Evolutionary conservation across 2,797 vertebrate species (phyloP).

Genomic region (Chelonia mydas): DNA sequence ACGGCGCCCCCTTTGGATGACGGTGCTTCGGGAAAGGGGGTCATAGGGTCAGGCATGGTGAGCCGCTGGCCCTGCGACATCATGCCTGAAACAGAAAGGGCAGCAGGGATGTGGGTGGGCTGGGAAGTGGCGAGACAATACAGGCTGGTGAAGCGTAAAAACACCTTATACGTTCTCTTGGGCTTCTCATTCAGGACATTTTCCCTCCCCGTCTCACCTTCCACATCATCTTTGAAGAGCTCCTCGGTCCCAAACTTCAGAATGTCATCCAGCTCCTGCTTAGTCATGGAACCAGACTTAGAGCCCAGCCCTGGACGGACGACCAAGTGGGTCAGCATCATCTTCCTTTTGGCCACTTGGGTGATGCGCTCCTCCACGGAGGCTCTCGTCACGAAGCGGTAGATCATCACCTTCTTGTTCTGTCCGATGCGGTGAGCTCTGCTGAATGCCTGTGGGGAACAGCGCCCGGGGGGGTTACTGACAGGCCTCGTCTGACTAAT

Average conservation of each 20-base stretch:
- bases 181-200: accelerated
- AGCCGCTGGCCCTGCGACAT: slow-evolving; percentile 81
- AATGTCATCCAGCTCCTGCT: slow-evolving; percentile 98
- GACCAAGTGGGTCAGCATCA: slow-evolving; percentile 99
- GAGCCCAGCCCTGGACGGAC: slow-evolving; percentile 96
- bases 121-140: background rate
- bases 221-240: slow-evolving; percentile 97
- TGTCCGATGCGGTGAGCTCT: slow-evolving; percentile 97
- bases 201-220: slow-evolving; percentile 76
- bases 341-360: slow-evolving; percentile 98
- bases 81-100: slow-evolving; percentile 62
- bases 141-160: background rate
- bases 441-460: slow-evolving; percentile 90
- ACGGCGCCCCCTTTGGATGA: slow-evolving; percentile 71
- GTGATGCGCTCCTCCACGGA: slow-evolving; percentile 98
- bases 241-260: slow-evolving; percentile 98
- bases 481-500: background rate
- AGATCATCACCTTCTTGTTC: slow-evolving; percentile 99
- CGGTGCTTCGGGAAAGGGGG: slow-evolving; percentile 69
- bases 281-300: slow-evolving; percentile 98
- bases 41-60: slow-evolving; percentile 46
- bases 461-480: background rate
- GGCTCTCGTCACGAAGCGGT: slow-evolving; percentile 96
- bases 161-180: background rate
- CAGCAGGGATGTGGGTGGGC: background rate